Evolutionary conservation across 2,888 invertebrate genomes (phyloP).

Genomic region (Athalia rosae): DNA sequence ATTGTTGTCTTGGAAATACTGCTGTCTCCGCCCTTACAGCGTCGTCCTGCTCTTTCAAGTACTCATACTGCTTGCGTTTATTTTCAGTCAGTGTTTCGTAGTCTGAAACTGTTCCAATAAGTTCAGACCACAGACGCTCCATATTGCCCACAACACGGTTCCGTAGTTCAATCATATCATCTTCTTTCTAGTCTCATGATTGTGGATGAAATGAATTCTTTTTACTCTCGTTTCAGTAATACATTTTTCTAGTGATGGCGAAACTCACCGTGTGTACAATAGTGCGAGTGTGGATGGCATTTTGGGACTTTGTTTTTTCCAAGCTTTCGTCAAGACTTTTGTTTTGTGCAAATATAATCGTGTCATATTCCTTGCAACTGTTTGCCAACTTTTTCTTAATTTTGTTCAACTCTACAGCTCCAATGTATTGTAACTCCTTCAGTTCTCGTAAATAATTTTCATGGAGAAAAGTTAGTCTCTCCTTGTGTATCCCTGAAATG

Average conservation of each 20-base stretch:
- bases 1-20: conserved; percentile 69
- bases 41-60: conserved; percentile 75
- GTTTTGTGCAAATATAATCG: conserved; percentile 78
- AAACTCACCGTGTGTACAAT: conserved; percentile 62
- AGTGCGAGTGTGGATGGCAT: conserved; percentile 61
- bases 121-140: conserved; percentile 61
- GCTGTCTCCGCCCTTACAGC: conserved; percentile 71
- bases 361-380: conserved; percentile 77
- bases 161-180: conserved; percentile 58
- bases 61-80: conserved; percentile 70
- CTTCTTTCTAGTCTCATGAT: conserved; percentile 59
- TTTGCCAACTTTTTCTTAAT: conserved; percentile 75
- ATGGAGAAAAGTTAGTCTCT: conserved; percentile 77
- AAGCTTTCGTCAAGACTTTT: conserved; percentile 62
- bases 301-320: conserved; percentile 57
- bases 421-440: conserved; percentile 73
- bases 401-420: conserved; percentile 76
- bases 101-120: conserved; percentile 58
- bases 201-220: neutral
- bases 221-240: too few relatives aligned
- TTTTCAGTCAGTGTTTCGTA: conserved; percentile 65
- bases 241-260: neutral
- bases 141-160: conserved; percentile 59
- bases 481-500: conserved; percentile 76
- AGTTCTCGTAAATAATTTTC: conserved; percentile 77